These are phyloP conservation scores for Diabrotica undecimpunctata DNA, from an alignment of 1,140 invertebrate species.

Conservation along the genomic window DNA sequence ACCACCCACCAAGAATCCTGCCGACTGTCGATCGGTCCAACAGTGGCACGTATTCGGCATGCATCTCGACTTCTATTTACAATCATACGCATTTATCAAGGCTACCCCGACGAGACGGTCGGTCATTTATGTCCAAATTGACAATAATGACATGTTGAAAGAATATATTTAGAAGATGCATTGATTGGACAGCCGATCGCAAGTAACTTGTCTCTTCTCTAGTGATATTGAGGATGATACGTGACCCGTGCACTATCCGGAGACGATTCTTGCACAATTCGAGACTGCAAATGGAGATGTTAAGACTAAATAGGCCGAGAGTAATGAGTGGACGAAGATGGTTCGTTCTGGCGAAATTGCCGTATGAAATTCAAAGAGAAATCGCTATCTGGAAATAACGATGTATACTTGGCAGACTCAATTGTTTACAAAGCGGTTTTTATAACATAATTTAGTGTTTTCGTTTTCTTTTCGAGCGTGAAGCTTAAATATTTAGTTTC, in stretches of 20 bases:
- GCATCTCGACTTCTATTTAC: constrained; percentile 12
- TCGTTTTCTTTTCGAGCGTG: too few relatives aligned
- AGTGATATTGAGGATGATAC: neutral
- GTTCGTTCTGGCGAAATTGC: too few relatives aligned
- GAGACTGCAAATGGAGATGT: constrained; percentile 1
- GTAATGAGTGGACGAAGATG: too few relatives aligned
- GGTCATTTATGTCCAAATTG: constrained; percentile 12
- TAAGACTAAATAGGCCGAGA: neutral
- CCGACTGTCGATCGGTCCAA: neutral
- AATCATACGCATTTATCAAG: constrained; percentile 12
- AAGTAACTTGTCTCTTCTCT: constrained; percentile 10
- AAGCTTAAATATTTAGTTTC: too few relatives aligned
- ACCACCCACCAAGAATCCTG: constrained; percentile 10
- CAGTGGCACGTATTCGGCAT: constrained; percentile 14
- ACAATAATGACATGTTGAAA: constrained; percentile 17
- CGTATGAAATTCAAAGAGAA: too few relatives aligned
- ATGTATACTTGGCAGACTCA: too few relatives aligned
- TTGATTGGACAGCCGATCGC: neutral
- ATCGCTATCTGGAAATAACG: too few relatives aligned
- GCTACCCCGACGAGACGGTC: constrained; percentile 6
- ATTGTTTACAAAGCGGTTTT: too few relatives aligned
- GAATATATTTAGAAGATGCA: constrained; percentile 3
- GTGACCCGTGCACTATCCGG: constrained; percentile 8
- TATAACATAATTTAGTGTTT: too few relatives aligned
- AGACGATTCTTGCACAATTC: constrained; percentile 4